A percentile compares a stretch with the other conserved stretches of the same genome.
phyloP scores from a whole-genome alignment of 1,140 invertebrate species.

The Drosophila auraria region DNA sequence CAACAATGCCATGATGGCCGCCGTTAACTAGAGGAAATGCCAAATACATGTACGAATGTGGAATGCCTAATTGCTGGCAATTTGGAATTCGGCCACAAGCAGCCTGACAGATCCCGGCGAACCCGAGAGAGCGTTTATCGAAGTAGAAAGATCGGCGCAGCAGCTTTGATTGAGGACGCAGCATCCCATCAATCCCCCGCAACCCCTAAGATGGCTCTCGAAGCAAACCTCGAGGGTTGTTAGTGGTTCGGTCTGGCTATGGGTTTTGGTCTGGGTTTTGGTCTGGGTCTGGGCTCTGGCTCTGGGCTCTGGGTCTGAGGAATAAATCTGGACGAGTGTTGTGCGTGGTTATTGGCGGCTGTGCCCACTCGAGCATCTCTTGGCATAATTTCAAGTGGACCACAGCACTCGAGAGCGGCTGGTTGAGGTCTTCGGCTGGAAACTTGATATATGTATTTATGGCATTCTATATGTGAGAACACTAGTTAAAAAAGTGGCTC shows the following conservation, averaged over 20 bases:
- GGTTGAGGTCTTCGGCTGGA: slow-evolving; percentile 38
- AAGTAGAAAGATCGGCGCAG: slow-evolving; percentile 69
- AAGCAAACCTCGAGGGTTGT: slow-evolving; percentile 60
- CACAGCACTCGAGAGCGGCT: slow-evolving; percentile 36
- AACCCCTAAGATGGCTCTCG: slow-evolving; percentile 60
- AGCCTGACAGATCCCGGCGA: slow-evolving; percentile 35
- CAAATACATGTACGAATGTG: slow-evolving; percentile 27
- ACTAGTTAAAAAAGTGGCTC: background rate
- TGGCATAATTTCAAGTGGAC: slow-evolving; percentile 53
- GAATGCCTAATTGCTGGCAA: slow-evolving; percentile 73
- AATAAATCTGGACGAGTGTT: slow-evolving; percentile 39
- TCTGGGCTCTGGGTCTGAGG: background rate
- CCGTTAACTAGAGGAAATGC: slow-evolving; percentile 22
- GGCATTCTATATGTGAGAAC: background rate
- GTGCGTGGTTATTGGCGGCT: slow-evolving; percentile 52
- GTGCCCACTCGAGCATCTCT: slow-evolving; percentile 54
- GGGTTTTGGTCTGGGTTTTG: slow-evolving; percentile 10
- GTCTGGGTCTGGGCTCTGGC: slow-evolving; percentile 3
- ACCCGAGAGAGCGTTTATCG: slow-evolving; percentile 50
- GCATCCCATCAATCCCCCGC: slow-evolving; percentile 24
- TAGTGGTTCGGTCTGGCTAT: slow-evolving; percentile 55
- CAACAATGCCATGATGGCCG: slow-evolving; percentile 61
- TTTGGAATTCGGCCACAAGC: slow-evolving; percentile 47
- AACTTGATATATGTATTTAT: slow-evolving; percentile 34
- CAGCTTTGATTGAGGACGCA: slow-evolving; percentile 66